Evolutionary conservation across 2,888 invertebrate species (phyloP), one percentile per base, ranked within the genome.

Genomic region (Pristionchus entomophagus): DNA sequence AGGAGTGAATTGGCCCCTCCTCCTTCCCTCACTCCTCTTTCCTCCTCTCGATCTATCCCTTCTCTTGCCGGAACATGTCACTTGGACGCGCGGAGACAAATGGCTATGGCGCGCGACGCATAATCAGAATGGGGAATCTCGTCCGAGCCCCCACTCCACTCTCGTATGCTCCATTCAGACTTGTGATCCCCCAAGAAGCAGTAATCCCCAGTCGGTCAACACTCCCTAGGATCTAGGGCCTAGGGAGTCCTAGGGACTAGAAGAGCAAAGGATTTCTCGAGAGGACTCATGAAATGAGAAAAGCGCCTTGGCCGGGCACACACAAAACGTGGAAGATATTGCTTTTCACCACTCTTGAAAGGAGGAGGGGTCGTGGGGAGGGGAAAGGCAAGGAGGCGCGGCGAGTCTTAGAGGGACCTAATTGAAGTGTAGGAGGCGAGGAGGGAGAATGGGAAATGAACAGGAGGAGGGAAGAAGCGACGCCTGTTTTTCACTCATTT

Each of bases 301-400:
- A 32, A 35, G 35, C 65, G 12, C 17, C 32, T 45, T 45, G 65
- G n/a, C 38, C n/a, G 65, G 19, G 65, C 29, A 35, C 65, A 65
- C 65, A 65, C 65, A 65, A 65, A 65, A 65, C 35, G 65, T 19
- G 35, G 38, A 38, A 6, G 82, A 82, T 82, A 82, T 82, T 82
- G 82, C 82, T 82, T 82, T 82, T 45, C 49, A 65, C n/a, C n/a
- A n/a, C n/a, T n/a, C 35, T 45, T 41, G 82, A 82, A 59, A 45
- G 62, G 69, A 84, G 69, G 81, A 69, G 69, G 45, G 65, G 49
- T 29, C 10, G 45, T 29, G 45, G 32, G 62, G 38, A 45, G 45
- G 59, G 45, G 82, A 82, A 19, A 59, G 56, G 56, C 41, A 78
- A 32, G 26, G 78, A 78, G 78, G 56, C 53, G 26, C 6, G 59